Base-by-base conservation (phyloP, 2,888 invertebrate species). In the Nomada goodeniana region DNA sequence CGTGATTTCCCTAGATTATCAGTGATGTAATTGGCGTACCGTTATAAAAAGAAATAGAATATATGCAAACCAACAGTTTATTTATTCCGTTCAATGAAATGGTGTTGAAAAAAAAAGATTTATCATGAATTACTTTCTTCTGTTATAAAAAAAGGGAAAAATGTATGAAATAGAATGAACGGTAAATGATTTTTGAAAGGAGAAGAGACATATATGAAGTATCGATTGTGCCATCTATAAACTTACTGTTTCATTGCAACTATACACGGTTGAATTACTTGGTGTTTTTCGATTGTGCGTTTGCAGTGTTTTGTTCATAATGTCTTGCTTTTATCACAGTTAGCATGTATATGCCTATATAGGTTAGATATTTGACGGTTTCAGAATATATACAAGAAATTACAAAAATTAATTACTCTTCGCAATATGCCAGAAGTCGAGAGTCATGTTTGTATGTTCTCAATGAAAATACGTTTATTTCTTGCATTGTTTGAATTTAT, bases 201-300 rank as follows among this genome's bases (percentile, higher is more conserved):
- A 5, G 26, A 63, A n/a, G 13, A n/a, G 52, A 63, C 20, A 15
- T 53, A 18, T 76, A 81, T 61, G 44, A 18, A 18, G 68, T 82
- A 82, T 84, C 72, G 82, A 84, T 84, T 80, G 55, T 80, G 75
- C 83, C 81, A 83, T 86, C 85, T 85, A 81, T 70, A 70, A 79
- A 65, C 55, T 57, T 20, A 47, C 26, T 73, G 71, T 73, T 73
- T 59, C 60, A 61, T 57, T 74, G 53, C 72, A 73, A 64, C 69
- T 80, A 73, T 71, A 71, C 65, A 81, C 70, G 68, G 75, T 72
- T 72, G 57, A 78, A 83, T 81, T 81, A 73, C 74, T 83, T 76
- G 76, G 85, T 78, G 77, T 85, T 81, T 81, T 70, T 83, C 67
- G 69, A 68, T 79, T 81, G 60, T 69, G 15, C 55, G 63, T 72